A percentile compares a stretch with the other conserved stretches of the same genome.
These are phyloP conservation scores for Caenorhabditis brenneri DNA, from an alignment of 1,140 invertebrate species.

Conservation along the genomic window DNA sequence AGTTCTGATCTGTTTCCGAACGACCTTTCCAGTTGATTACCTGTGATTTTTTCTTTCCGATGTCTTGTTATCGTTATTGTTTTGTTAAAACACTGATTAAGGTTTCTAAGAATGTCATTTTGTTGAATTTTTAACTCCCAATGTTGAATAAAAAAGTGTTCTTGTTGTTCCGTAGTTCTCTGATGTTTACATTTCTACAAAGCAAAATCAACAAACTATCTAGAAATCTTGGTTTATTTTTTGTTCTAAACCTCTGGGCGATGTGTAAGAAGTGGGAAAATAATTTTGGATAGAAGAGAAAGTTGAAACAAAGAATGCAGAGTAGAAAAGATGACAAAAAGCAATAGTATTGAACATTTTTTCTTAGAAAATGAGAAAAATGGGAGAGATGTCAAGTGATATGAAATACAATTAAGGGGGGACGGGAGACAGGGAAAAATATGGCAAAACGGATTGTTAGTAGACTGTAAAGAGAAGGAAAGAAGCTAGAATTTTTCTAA, in stretches of 20 bases:
- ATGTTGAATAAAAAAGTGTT: too few species aligned
- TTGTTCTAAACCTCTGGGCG: background rate
- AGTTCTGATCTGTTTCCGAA: too few species aligned
- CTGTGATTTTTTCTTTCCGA: background rate
- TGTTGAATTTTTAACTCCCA: too few species aligned
- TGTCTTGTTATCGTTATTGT: background rate
- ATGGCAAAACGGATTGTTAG: constrained; percentile 8
- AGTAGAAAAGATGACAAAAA: background rate
- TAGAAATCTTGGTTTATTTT: constrained; percentile 1
- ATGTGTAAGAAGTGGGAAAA: background rate
- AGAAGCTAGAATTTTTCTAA: background rate
- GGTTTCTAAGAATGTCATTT: background rate
- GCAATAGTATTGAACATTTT: background rate
- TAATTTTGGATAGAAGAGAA: background rate
- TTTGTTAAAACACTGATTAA: background rate
- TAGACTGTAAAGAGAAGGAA: background rate
- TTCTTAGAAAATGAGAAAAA: background rate
- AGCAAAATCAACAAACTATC: background rate
- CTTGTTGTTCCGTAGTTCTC: background rate
- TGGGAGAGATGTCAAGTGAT: constrained; percentile 27
- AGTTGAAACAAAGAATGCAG: background rate
- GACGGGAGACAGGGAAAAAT: background rate
- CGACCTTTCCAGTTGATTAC: too few species aligned
- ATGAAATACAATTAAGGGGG: constrained; percentile 22
- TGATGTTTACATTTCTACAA: background rate